Evolutionary conservation across 2,888 invertebrate species (phyloP), one percentile per base, ranked within the genome.

Genomic region (Corbicula japonica): DNA sequence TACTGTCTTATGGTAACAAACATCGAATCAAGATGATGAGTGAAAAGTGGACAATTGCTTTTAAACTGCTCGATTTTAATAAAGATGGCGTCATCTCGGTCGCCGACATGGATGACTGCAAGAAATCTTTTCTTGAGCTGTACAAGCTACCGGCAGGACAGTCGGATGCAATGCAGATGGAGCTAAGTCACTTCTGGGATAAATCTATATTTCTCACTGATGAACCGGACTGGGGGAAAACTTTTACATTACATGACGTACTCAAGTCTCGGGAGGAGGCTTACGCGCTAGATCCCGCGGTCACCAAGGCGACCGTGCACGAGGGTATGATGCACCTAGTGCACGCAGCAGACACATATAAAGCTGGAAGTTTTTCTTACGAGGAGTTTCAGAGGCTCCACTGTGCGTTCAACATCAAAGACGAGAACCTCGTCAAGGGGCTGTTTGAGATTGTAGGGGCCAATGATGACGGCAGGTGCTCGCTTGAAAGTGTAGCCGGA

Each of bases 11-110:
- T n/a, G n/a, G n/a, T n/a, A n/a, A n/a, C n/a, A n/a, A n/a, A n/a
- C n/a, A n/a, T n/a, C n/a, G n/a, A n/a, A n/a, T n/a, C n/a, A 10
- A 8, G 15, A 61, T 61, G 61, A 61, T 61, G 61, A 44, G 21
- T 18, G 58, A 70, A 12, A 70, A 70, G 35, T 60, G 46, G 70
- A 48, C 15, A 21, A 46, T 60, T 21, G 48, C 50, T 23, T 70
- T 60, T 34, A 60, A 60, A 32, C 38, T 69, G 23, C 41, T 69
- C 35, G 68, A 68, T 32, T 68, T 68, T 30, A 68, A 68, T 46
- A 56, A 41, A 28, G 56, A 68, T 30, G 56, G 56, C n/a, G 50
- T 65, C 21, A 30, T 65, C 21, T 65, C 65, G n/a, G 23, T 21
- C 26, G 28, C 30, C 5, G 54, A 68, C 41, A 54, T 30, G 30